These are phyloP conservation scores for Ctenopoma kingsleyae DNA, from an alignment of 2,797 vertebrate species.

Conservation along the genomic window DNA sequence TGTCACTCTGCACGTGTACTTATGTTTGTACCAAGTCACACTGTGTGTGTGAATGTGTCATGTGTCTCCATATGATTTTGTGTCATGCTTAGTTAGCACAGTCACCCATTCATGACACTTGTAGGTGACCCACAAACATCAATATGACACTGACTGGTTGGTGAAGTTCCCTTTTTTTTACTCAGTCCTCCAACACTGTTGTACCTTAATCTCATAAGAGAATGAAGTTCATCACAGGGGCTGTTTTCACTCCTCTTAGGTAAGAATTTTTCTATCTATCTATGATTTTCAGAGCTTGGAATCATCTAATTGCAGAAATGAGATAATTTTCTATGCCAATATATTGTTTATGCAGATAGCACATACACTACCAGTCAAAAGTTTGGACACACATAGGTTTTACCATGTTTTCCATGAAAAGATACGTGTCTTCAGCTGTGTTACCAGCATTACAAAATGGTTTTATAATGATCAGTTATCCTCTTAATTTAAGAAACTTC, in stretches of 20 bases:
- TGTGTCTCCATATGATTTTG: conserved; percentile 39
- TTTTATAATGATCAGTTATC: too few relatives aligned
- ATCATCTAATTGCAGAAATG: too few relatives aligned
- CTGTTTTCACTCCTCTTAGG: conserved; percentile 46
- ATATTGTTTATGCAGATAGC: too few relatives aligned
- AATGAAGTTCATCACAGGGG: conserved; percentile 53
- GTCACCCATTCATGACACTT: conserved; percentile 22
- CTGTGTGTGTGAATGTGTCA: conserved; percentile 5
- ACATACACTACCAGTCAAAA: too few relatives aligned
- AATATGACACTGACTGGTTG: conserved; percentile 73
- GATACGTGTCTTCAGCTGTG: too few relatives aligned
- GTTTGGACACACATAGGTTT: too few relatives aligned
- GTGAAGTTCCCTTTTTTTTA: conserved; percentile 66
- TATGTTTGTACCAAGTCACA: conserved; percentile 19
- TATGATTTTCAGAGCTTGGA: too few relatives aligned
- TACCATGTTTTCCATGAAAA: too few relatives aligned
- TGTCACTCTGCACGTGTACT: neutral
- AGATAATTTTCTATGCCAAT: too few relatives aligned
- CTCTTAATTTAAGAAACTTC: too few relatives aligned
- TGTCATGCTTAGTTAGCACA: conserved; percentile 34
- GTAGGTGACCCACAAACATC: conserved; percentile 29
- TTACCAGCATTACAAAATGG: too few relatives aligned
- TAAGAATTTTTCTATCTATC: conserved; percentile 34
- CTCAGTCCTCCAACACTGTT: neutral
- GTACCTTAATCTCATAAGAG: conserved; percentile 8